These are phyloP conservation scores for Calephelis nemesis DNA, from an alignment of 1,140 invertebrate species.

Conservation along the genomic window DNA sequence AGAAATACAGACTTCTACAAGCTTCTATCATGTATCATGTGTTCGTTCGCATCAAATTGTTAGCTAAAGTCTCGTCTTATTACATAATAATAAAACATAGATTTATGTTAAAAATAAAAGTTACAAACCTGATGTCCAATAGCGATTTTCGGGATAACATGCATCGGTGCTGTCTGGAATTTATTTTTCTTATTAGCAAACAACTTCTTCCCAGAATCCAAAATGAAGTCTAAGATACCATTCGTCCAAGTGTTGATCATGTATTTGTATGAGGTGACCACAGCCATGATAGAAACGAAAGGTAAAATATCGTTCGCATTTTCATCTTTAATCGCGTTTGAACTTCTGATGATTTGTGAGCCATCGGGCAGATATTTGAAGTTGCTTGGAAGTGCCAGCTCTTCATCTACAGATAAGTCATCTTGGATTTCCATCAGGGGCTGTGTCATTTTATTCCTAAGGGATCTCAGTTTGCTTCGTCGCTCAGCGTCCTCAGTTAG, in stretches of 20 bases:
- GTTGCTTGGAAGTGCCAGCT: conserved; percentile 72
- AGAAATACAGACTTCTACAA: no score
- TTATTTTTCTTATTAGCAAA: conserved; percentile 59
- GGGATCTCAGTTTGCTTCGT: conserved; percentile 54
- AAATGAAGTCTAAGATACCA: conserved; percentile 73
- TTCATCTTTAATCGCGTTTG: conserved; percentile 51
- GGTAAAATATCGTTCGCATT: conserved; percentile 67
- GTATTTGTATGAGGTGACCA: conserved; percentile 78
- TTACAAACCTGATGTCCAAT: conserved; percentile 67
- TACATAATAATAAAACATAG: no score
- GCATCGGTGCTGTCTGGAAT: conserved; percentile 61
- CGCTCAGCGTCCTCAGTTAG: conserved; percentile 60
- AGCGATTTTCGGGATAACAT: conserved; percentile 67
- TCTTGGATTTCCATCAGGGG: conserved; percentile 46
- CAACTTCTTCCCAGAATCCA: conserved; percentile 73
- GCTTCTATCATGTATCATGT: no score
- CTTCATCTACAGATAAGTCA: conserved; percentile 59
- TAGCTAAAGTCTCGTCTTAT: no score
- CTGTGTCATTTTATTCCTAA: conserved; percentile 53
- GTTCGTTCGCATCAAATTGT: no score
- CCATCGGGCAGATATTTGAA: conserved; percentile 75
- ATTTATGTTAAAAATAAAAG: background rate
- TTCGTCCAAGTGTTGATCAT: conserved; percentile 70
- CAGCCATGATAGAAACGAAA: conserved; percentile 78
- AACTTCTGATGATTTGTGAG: conserved; percentile 73